Base-by-base conservation (phyloP, 2,888 invertebrate species). In the Rhabditophanes sp. region DNA sequence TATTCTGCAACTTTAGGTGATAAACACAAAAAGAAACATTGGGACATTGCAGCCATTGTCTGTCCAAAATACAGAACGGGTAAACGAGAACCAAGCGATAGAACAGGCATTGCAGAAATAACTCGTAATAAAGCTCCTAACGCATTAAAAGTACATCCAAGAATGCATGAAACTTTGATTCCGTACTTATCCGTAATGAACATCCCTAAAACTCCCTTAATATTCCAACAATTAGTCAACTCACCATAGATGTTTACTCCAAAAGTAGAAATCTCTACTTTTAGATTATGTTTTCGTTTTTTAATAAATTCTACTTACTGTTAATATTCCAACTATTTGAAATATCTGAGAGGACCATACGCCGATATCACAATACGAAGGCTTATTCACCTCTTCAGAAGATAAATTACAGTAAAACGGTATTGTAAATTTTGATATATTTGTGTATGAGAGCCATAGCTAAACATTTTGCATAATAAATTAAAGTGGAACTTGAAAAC, bases 131-230 rank as follows among this genome's bases (percentile, higher is more conserved):
- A 19, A 3, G 50, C 34, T 19, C 50, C 50, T 4, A 36, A n/a
- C 16, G 41, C 38, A 30, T 50, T 50, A 16, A 50, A 25, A n/a
- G 26, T 23, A 15, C 39, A 33, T 8, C 43, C 48, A n/a, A 34
- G 44, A 19, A 43, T 29, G 12, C 45, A 41, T 15, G 56, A 49
- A n/a, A 48, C 40, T 16, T 41, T 42, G 23, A 56, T 56, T n/a
- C 58, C 61, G 29, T 46, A 46, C 26, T 44, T 40, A 8, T 68
- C 67, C 1, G 65, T 56, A 9, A 67, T 20, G 39, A 48, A 57
- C 51, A 57, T 55, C 29, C 58, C 57, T 21, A 51, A 41, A 15
- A 57, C 35, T 7, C 61, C 61, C 12, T 50, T 53, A 24, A 56
- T 27, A 11, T n/a, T n/a, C n/a, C n/a, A n/a, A n/a, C n/a, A n/a